These are phyloP conservation scores for Helostoma temminkii DNA, from an alignment of 2,797 vertebrate genomes.

Conservation along the genomic window DNA sequence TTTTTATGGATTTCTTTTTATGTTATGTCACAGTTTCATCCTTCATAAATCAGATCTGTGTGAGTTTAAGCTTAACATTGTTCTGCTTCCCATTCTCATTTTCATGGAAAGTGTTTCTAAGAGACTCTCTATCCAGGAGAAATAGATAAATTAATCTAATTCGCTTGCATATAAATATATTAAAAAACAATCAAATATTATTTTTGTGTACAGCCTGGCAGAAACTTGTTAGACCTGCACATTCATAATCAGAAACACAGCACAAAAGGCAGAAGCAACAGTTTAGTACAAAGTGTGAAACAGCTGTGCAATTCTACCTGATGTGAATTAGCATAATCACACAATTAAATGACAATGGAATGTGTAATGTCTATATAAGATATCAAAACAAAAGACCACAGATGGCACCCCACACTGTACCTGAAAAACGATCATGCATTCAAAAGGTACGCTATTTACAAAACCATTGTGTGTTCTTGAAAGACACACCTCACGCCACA, in stretches of 20 bases:
- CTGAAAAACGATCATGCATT: slow-evolving; percentile 14
- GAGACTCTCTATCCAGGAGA: background rate
- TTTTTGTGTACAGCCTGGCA: background rate
- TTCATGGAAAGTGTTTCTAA: background rate
- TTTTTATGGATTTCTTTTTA: too few relatives aligned
- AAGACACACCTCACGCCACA: slow-evolving; percentile 24
- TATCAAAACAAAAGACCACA: too few relatives aligned
- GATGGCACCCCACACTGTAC: slow-evolving; percentile 3
- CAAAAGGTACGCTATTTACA: slow-evolving; percentile 18
- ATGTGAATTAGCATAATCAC: background rate
- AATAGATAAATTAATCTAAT: background rate
- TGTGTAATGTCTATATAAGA: background rate
- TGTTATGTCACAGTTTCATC: too few relatives aligned
- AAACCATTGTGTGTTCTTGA: slow-evolving; percentile 11
- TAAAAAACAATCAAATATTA: slow-evolving; percentile 1
- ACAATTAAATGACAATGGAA: background rate
- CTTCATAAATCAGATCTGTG: too few relatives aligned
- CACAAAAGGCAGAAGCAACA: background rate
- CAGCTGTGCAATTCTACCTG: too few relatives aligned
- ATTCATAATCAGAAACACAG: background rate
- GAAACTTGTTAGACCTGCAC: background rate
- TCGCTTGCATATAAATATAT: background rate
- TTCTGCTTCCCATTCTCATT: background rate
- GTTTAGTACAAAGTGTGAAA: background rate
- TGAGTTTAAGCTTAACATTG: background rate